Conservation (phyloP, 92 coral and sea anemone species). For the Scolanthus callimorphus region DNA sequence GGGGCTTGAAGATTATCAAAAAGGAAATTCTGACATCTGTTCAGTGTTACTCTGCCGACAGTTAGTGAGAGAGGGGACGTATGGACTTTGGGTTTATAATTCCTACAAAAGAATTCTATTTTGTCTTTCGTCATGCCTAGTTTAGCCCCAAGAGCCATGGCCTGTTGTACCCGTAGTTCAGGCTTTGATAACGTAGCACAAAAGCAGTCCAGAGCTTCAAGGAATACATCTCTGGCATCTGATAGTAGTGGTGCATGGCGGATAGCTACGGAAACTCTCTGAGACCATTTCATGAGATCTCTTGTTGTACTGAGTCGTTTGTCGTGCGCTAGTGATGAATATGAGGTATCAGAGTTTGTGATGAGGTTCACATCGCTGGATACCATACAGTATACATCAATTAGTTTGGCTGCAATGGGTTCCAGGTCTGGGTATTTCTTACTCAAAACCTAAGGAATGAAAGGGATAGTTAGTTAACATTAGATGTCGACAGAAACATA, state of each 20-base stretch:
- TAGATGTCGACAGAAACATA: no score
- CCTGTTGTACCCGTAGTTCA: slow-evolving; percentile 49
- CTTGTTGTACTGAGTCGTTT: slow-evolving; percentile 81
- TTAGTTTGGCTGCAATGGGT: slow-evolving; percentile 68
- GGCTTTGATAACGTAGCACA: slow-evolving; percentile 74
- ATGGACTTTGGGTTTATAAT: slow-evolving; percentile 82
- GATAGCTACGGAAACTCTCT: slow-evolving; percentile 58
- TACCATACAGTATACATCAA: slow-evolving; percentile 79
- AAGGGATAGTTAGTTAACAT: no score
- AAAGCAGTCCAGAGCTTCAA: slow-evolving; percentile 95
- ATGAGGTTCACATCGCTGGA: slow-evolving; percentile 61
- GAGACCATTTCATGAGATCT: slow-evolving; percentile 92
- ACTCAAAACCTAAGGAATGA: slow-evolving; percentile 48
- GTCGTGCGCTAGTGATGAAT: slow-evolving; percentile 51
- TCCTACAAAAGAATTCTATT: slow-evolving; percentile 71
- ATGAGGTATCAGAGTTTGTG: slow-evolving; percentile 46
- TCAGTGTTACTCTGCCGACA: slow-evolving; percentile 77
- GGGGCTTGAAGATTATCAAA: background rate
- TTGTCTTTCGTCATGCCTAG: slow-evolving; percentile 81
- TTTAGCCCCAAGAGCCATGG: slow-evolving; percentile 87
- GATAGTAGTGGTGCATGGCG: slow-evolving; percentile 48
- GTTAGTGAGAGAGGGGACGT: slow-evolving; percentile 70
- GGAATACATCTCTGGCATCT: slow-evolving; percentile 76
- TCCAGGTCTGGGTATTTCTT: slow-evolving; percentile 66
- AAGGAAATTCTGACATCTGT: slow-evolving; percentile 26